phyloP scores from a whole-genome alignment of 2,888 invertebrate species.

The Zhengitettix transpicula region DNA sequence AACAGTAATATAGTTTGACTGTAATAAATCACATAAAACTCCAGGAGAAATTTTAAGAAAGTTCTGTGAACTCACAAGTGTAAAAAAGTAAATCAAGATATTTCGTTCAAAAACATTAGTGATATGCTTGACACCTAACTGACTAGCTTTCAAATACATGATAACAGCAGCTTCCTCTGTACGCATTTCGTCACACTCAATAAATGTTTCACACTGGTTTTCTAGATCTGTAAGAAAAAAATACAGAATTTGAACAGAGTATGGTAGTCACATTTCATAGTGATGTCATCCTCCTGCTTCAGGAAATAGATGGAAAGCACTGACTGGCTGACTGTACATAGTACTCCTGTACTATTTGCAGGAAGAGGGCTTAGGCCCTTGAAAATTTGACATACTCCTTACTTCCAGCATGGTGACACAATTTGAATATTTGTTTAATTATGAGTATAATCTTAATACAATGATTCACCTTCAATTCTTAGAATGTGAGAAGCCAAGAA shows the following conservation, averaged over 20 bases:
- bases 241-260: no score
- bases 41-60: conserved; percentile 47
- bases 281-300: no score
- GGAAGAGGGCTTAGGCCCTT: no score
- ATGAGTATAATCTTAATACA: no score
- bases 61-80: conserved; percentile 56
- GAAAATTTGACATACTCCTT: no score
- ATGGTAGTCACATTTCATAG: no score
- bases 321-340: no score
- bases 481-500: conserved; percentile 55
- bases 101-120: conserved; percentile 56
- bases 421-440: no score
- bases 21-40: conserved; percentile 47
- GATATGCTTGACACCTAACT: conserved; percentile 35
- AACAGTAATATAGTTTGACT: conserved; percentile 55
- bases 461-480: conserved; percentile 41
- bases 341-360: no score
- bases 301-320: no score
- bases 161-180: conserved; percentile 58
- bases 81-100: conserved; percentile 62
- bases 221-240: conserved; percentile 38
- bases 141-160: conserved; percentile 26
- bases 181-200: conserved; percentile 50
- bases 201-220: conserved; percentile 61
- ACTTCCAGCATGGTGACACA: no score